Percentiles rank a stretch among this genome's conserved stretches.
These are phyloP conservation scores for Drosophila pseudotakahashii DNA, from an alignment of 2,888 invertebrate species.

Conservation along the genomic window DNA sequence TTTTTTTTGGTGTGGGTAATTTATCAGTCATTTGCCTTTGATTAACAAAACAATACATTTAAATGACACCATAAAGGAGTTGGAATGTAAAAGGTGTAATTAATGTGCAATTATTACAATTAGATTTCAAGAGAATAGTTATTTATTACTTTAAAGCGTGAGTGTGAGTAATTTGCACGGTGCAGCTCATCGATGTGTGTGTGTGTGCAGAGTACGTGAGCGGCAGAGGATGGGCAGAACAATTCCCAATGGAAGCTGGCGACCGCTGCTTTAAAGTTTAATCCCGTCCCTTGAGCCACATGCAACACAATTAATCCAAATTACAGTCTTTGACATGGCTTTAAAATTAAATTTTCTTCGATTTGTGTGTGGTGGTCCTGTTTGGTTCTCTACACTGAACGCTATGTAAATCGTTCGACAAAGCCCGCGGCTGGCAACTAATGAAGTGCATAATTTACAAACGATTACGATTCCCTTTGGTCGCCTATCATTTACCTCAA, in stretches of 20 bases:
- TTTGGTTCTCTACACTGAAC: background rate
- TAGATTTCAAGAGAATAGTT: background rate
- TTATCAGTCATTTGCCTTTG: background rate
- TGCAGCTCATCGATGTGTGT: too few relatives aligned
- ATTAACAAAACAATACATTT: background rate
- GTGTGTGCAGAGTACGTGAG: too few relatives aligned
- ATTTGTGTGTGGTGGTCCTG: background rate
- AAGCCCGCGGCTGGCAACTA: slow-evolving; percentile 28
- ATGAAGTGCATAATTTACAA: slow-evolving; percentile 58
- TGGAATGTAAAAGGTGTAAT: background rate
- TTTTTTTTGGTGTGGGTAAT: too few relatives aligned
- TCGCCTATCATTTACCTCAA: background rate
- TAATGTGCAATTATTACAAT: background rate
- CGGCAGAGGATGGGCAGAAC: too few relatives aligned
- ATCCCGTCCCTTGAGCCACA: background rate
- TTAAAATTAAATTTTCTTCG: background rate
- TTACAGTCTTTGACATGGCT: background rate
- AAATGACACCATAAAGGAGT: too few relatives aligned
- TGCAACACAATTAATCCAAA: background rate
- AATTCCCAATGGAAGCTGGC: too few relatives aligned
- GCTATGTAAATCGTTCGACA: slow-evolving; percentile 14
- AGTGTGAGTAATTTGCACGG: too few relatives aligned
- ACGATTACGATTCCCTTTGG: slow-evolving; percentile 40
- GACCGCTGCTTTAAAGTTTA: too few relatives aligned
- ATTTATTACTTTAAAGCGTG: too few relatives aligned